Evolutionary conservation across 2,888 invertebrate species (phyloP), one percentile per base, ranked within the genome.

Genomic region (Trichogramma evanescens): DNA sequence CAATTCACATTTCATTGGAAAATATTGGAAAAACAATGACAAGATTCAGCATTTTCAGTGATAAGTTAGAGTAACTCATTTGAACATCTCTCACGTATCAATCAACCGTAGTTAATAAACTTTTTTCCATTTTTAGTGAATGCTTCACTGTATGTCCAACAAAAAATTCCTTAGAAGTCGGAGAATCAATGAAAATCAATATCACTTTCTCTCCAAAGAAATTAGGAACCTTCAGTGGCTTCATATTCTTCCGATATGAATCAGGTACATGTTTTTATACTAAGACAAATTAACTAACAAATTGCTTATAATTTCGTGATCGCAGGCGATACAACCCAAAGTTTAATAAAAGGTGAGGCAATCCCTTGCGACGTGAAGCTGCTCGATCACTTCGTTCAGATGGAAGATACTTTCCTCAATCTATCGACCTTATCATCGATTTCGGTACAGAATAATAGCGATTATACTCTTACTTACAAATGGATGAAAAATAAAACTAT

Each of bases 341-440:
- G 50, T 45, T 4, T 52, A 6, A 50, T 64, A 44, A 56, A 55
- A 3, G 64, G 64, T 1, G 62, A 64, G 52, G 80, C 83, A 0
- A 73, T 80, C 44, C 78, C 79, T 50, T 82, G 82, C 3, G 77
- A 74, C 41, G 74, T 87, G 52, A 74, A 77, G 57, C 68, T 87
- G 9, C 82, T 84, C 58, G 81, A 80, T 59, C 72, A 79, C 48
- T 75, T 77, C 0, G 72, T 86, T 1, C 69, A 79, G 63, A 83
- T 87, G 67, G 75, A 80, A 4, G 82, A 84, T 51, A 85, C 86
- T 0, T 86, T 80, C 67, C 80, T 85, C 58, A 83, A 82, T 4
- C 77, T 86, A 74, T 80, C 81, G 53, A 80, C 81, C 9, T 80
- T 82, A 58, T 78, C 80, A 64, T 76, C 74, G 0, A 72, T 85